These are phyloP conservation scores for Teinopalpus imperialis DNA, from an alignment of 2,888 invertebrate species.

Conservation along the genomic window DNA sequence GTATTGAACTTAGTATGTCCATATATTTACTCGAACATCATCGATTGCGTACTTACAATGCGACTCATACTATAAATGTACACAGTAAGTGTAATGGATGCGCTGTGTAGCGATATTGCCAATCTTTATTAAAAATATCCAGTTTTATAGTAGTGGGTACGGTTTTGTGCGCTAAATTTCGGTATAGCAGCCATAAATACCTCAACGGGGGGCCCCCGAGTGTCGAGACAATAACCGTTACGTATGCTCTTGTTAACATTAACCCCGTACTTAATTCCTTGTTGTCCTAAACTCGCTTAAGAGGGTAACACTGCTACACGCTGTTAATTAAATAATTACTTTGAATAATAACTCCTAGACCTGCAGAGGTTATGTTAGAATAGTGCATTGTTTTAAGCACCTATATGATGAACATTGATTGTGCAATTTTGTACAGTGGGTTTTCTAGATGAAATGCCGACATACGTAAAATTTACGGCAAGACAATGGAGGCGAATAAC, in stretches of 20 bases:
- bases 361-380: constrained; percentile 12
- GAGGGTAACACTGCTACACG: constrained; percentile 74
- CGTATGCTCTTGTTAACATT: constrained; percentile 79
- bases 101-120: background rate
- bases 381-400: no score
- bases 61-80: background rate
- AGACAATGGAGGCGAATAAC: no score
- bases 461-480: no score
- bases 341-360: constrained; percentile 73
- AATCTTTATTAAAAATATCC: background rate
- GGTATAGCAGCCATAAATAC: constrained; percentile 73
- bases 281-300: constrained; percentile 77
- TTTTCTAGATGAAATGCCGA: no score
- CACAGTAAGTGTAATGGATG: constrained; percentile 12
- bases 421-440: no score
- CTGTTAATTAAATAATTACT: constrained; percentile 81
- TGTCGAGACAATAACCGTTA: constrained; percentile 66
- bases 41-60: constrained; percentile 25
- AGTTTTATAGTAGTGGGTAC: constrained; percentile 26
- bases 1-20: background rate
- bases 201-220: constrained; percentile 65
- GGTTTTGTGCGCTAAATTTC: constrained; percentile 74
- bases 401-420: no score
- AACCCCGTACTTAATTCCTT: constrained; percentile 77
- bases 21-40: background rate